phyloP scores from a whole-genome alignment of 1,140 invertebrate species.

The Drosophila parvula region DNA sequence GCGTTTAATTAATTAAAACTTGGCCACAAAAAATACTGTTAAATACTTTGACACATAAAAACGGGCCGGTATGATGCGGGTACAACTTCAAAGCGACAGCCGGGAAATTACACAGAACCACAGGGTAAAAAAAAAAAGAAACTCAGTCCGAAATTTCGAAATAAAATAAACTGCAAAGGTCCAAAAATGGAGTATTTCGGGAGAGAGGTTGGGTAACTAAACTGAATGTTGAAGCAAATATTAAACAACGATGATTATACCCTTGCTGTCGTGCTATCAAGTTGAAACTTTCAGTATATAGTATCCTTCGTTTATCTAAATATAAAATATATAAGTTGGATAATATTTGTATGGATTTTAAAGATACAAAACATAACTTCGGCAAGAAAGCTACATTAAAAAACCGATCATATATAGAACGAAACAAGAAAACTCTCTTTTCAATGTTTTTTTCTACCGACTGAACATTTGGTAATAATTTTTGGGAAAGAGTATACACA shows the following conservation, averaged over 20 bases:
- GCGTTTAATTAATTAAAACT: conserved; percentile 66
- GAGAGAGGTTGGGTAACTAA: conserved; percentile 59
- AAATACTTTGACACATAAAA: conserved; percentile 26
- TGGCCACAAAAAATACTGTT: conserved; percentile 8
- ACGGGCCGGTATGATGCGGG: conserved; percentile 22
- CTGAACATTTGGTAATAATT: neutral
- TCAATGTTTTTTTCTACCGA: neutral
- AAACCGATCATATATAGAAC: no score
- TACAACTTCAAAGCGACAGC: conserved; percentile 33
- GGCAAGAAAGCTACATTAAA: neutral
- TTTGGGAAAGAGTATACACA: neutral
- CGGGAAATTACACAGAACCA: conserved; percentile 36
- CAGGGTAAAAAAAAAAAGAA: conserved; percentile 11
- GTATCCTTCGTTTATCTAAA: neutral
- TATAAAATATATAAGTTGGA: neutral
- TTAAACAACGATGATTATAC: conserved; percentile 21
- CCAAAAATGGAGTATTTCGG: conserved; percentile 23
- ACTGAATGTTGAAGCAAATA: conserved; percentile 64
- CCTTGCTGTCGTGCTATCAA: no score
- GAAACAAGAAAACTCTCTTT: no score
- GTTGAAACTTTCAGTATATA: neutral
- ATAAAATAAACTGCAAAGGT: conserved; percentile 56
- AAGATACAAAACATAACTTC: neutral
- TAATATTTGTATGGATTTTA: no score
- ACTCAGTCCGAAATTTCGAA: conserved; percentile 40